phyloP scores from a whole-genome alignment of 2,888 invertebrate genomes.

The Ectemnius cavifrons region DNA sequence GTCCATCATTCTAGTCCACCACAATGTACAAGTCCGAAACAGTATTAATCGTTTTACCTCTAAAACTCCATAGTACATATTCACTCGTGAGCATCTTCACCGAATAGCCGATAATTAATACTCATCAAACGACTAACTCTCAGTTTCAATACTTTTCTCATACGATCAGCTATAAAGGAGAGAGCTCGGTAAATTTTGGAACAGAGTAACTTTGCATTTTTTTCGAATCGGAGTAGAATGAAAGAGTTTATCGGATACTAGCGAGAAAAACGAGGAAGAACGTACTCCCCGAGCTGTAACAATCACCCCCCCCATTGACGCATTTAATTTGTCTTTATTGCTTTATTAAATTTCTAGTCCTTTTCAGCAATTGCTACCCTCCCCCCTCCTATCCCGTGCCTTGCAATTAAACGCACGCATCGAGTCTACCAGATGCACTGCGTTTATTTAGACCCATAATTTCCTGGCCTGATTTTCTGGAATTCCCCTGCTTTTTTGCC shows the following conservation, averaged over 20 bases:
- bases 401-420: conserved; percentile 6
- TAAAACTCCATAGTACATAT: background rate
- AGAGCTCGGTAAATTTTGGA: conserved; percentile 29
- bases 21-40: background rate
- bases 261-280: conserved; percentile 63
- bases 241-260: conserved; percentile 32
- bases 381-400: conserved; percentile 14
- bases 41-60: conserved; percentile 1
- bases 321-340: background rate
- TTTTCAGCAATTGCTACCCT: conserved; percentile 2
- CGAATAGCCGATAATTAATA: background rate
- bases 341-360: background rate
- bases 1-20: background rate
- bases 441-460: background rate
- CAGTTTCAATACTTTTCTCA: background rate
- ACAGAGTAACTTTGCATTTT: conserved; percentile 11
- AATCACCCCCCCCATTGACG: background rate
- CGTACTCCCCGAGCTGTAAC: conserved; percentile 39
- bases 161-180: conserved; percentile 47
- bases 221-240: conserved; percentile 14
- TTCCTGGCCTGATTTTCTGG: background rate
- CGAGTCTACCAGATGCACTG: background rate
- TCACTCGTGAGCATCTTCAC: background rate
- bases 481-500: background rate
- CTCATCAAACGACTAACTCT: background rate